These are phyloP conservation scores for Tachina grossa DNA, from an alignment of 2,888 invertebrate species.

Conservation along the genomic window DNA sequence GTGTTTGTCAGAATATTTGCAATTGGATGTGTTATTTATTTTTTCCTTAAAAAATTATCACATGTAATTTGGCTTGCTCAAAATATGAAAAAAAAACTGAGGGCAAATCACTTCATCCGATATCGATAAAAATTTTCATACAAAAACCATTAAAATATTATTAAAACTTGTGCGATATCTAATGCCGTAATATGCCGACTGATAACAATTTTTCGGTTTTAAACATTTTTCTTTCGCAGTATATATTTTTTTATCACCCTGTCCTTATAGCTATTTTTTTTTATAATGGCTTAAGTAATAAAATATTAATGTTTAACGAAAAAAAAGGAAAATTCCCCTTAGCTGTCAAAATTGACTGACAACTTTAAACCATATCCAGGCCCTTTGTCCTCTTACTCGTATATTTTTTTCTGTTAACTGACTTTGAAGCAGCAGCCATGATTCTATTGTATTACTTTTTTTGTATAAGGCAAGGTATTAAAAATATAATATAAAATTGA, in stretches of 20 bases:
- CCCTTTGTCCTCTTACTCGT: neutral
- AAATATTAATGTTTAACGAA: slow-evolving; percentile 46
- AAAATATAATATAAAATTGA: slow-evolving; percentile 57
- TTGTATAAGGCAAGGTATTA: slow-evolving; percentile 43
- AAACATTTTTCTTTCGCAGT: too few species aligned
- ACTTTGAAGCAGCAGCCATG: slow-evolving; percentile 26
- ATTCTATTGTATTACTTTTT: slow-evolving; percentile 16
- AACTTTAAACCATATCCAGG: slow-evolving; percentile 27
- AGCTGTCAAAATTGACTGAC: slow-evolving; percentile 59
- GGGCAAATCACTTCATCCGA: too few species aligned
- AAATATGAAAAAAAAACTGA: too few species aligned
- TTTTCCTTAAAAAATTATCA: too few species aligned
- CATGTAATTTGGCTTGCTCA: too few species aligned
- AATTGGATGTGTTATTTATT: too few species aligned
- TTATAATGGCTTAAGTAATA: slow-evolving; percentile 50
- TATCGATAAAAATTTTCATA: too few species aligned
- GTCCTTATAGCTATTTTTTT: slow-evolving; percentile 12
- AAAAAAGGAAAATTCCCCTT: neutral
- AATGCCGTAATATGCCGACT: too few species aligned
- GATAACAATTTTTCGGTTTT: neutral
- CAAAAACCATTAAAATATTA: too few species aligned
- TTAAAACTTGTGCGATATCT: too few species aligned
- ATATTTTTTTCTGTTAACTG: slow-evolving; percentile 1
- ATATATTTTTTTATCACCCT: neutral
- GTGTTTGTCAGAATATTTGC: too few species aligned